Percentiles rank a stretch among this genome's conserved stretches.
These are phyloP conservation scores for Henricia sp. DNA, from an alignment of 53 echinoderm and acorn worm species.

Conservation along the genomic window DNA sequence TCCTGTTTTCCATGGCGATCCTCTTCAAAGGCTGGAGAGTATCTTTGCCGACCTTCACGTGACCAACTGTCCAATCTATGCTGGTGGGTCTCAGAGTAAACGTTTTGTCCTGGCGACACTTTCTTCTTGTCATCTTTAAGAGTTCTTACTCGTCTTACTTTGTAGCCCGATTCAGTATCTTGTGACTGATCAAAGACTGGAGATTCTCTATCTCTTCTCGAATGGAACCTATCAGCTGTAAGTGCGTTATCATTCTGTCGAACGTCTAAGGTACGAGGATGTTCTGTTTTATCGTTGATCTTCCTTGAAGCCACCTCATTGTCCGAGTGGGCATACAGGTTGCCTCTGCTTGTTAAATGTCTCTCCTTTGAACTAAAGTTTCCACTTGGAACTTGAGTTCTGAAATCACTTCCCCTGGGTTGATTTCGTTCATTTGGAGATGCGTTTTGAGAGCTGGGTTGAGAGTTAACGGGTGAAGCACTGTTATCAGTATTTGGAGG, in stretches of 20 bases:
- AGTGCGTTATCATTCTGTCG: neutral
- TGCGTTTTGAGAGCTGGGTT: neutral
- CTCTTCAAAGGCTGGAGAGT: neutral
- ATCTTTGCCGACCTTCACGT: neutral
- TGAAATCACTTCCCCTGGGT: slow-evolving; percentile 1
- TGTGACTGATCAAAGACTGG: slow-evolving; percentile 7
- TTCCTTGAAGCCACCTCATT: slow-evolving; percentile 31
- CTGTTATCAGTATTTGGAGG: slow-evolving; percentile 5
- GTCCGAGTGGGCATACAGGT: slow-evolving; percentile 32
- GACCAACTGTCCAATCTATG: neutral
- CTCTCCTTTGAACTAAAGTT: neutral
- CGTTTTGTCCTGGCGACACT: neutral
- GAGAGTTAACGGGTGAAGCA: neutral
- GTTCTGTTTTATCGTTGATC: slow-evolving; percentile 3
- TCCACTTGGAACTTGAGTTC: neutral
- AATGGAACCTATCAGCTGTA: neutral
- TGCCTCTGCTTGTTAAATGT: neutral
- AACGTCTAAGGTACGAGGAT: neutral
- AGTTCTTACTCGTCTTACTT: neutral
- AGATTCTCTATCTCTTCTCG: neutral
- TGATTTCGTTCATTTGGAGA: slow-evolving; percentile 1
- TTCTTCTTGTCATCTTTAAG: neutral
- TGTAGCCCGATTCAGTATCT: neutral
- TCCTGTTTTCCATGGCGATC: neutral
- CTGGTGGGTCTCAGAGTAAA: neutral